Base-by-base conservation (phyloP, 2,113 vertebrate species). In the Motacilla alba region DNA sequence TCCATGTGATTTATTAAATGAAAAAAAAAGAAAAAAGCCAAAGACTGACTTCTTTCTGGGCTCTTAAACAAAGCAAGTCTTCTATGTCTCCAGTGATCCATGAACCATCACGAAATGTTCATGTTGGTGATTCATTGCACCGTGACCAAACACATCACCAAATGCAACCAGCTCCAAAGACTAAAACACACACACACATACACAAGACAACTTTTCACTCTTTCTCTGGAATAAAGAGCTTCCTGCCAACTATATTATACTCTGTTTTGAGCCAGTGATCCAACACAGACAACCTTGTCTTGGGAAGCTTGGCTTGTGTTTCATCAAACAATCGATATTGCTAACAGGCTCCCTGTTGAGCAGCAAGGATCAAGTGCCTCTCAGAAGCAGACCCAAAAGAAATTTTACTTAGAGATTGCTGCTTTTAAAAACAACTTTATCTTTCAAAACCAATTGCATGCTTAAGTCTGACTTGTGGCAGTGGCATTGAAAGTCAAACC, bases 11-110 rank as follows among this genome's bases (percentile, higher is more conserved):
- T 87, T 96, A 91, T 53, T 95, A 50, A 66, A 67, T 28, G 4
- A 52, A 94, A 83, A 83, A 82, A 35, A 37, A 81, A 88, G 55
- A 94, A 83, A 85, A 82, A 35, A 16, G 68, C 73, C 23, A 37
- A 79, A 83, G 47, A 91, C 37, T 74, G 78, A 80, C 69, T 93
- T 75, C 77, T 81, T 95, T 79, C 87, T 87, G 72, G 31, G 58
- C 46, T 74, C 69, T 91, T 84, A 88, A 93, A 94, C 94, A 97
- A 97, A 94, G 78, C 49, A 78, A 59, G 46, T 41, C 58, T 94
- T 95, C 91, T 81, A 17, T 47, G 30, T 74, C 78, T 88, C 49
- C 94, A 92, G 69, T 81, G 93, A 93, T 87, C 90, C 91, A 70
- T 64, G 56, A 87, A 91, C 20, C 72, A 28, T 55, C 91, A 73